Evolutionary conservation across 2,888 invertebrate genomes (phyloP), one percentile per base, ranked within the genome.

Genomic region (Macrophya alboannulata): DNA sequence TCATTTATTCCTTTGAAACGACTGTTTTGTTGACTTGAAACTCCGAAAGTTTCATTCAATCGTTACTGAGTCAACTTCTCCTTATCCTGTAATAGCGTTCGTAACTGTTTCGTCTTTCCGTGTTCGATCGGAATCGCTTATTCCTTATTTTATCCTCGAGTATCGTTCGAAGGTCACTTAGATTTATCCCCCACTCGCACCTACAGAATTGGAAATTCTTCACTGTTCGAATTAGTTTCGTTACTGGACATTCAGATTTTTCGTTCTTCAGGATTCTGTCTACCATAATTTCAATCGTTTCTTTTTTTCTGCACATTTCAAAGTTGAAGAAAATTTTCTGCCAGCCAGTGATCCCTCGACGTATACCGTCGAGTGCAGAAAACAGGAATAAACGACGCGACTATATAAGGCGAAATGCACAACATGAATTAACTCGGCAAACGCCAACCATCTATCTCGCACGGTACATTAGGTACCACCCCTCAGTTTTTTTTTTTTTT

Each of bases 381-480:
- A 48, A n/a, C n/a, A 48, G 12, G 45, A n/a, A 12, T 31, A 31
- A 37, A 9, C 9, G n/a, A 9, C 9, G n/a, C 6, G 37, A 31
- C n/a, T n/a, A n/a, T n/a, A 21, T n/a, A n/a, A 37, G n/a, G 31
- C 55, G 88, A 68, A 68, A 68, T 68, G 91, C 89, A 91, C 91
- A 91, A 90, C 89, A 87, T 88, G 90, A 92, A 92, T 92, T 91
- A 92, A 92, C 90, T 90, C 90, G 90, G 89, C 86, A 88, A 89
- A 88, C 87, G 88, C 84, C 88, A 87, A 90, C 89, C 91, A 91
- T 92, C 91, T 91, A 92, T 92, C 91, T 92, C 90, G 88, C 90
- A 92, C 92, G 92, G 89, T 92, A 92, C 92, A 92, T 92, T 92
- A 92, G 90, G 87, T 88, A 86, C 87, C 90, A 89, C 90, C 89